Evolutionary conservation across 2,113 vertebrate species (phyloP), one percentile per base, ranked within the genome.

Genomic region (Chaetops frenatus): DNA sequence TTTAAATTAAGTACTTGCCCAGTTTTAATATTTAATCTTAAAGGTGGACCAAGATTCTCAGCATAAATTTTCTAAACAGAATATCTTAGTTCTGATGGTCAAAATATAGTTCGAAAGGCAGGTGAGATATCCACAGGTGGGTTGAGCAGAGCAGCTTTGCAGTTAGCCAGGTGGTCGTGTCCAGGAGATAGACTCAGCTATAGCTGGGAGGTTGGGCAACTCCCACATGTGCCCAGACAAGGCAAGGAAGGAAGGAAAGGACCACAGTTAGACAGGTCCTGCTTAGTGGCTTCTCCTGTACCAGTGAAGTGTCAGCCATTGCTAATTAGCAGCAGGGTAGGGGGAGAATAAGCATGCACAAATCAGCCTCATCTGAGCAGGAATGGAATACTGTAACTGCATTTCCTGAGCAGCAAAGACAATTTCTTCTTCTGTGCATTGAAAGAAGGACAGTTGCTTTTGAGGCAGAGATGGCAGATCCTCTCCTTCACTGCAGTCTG

Each of bases 341-440:
- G 35, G 28, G 48, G 15, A 47, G 15, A 86, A 38, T 0, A 2
- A 40, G 7, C 3, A 2, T 21, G 8, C 7, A 25, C 4, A 2
- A 54, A 56, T 33, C 33, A 71, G 16, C 12, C 27, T 56, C 33
- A 35, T 16, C 33, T 74, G 31, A 12, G 78, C 21, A 79, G 21
- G 29, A 76, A 85, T 40, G 12, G 80, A 94, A 57, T 64, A 24
- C 28, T 65, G 13, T 57, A 25, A 50, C 11, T 54, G 8, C n/a
- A 35, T 42, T 69, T 84, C 40, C 38, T 74, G 44, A 89, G 25
- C 12, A 67, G 21, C 4, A 9, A 25, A 70, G 27, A 54, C 12
- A 17, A 21, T 47, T 78, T 57, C 28, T 61, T 92, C 28, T 50
- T 51, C 54, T n/a, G 19, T 44, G 22, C 65, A 86, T n/a, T 14